Base-by-base conservation (phyloP, 2,113 vertebrate species). In the Ceyx melanurus region DNA sequence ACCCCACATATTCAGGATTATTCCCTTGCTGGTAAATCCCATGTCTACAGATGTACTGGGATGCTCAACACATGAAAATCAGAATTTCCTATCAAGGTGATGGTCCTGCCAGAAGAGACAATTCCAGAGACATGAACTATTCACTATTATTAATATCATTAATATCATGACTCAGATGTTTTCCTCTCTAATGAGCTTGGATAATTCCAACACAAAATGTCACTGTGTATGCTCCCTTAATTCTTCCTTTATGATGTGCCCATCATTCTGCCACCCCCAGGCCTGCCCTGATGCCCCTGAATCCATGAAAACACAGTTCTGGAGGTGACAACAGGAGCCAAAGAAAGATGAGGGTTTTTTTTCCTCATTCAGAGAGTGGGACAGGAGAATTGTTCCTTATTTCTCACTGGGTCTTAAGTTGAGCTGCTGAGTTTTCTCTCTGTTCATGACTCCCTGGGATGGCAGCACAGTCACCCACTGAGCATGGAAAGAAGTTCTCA, bases 341-440 rank as follows among this genome's bases (percentile, higher is more conserved):
- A 33, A 65, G 25, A 31, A 74, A 83, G 29, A 88, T 7, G 23
- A 84, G 43, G 46, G 46, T 19, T 46, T 46, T 66, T 66, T 68
- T 64, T 58, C 25, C 33, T 87, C 2, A 2, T 57, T 76, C 71
- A 61, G 42, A 1, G 0, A 82, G 71, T 7, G 1, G 83, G 57
- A 57, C 57, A 75, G 54, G 61, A 58, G 53, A 90, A 86, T 92
- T 2, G 2, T 42, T 86, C 51, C 77, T 83, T 64, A 35, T 71
- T 90, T 81, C 90, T 88, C 90, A 51, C 74, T 2, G 1, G 16
- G 31, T 81, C 53, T 81, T 84, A 88, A 82, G 70, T 91, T 94
- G 80, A 83, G 84, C 61, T 75, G 10, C 50, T 72, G 83, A 48
- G 21, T 87, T 94, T 83, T 94, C 79, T 78, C 26, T 74, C 78